Evolutionary conservation across 2,113 vertebrate genomes (phyloP).

Genomic region (Apus apus): DNA sequence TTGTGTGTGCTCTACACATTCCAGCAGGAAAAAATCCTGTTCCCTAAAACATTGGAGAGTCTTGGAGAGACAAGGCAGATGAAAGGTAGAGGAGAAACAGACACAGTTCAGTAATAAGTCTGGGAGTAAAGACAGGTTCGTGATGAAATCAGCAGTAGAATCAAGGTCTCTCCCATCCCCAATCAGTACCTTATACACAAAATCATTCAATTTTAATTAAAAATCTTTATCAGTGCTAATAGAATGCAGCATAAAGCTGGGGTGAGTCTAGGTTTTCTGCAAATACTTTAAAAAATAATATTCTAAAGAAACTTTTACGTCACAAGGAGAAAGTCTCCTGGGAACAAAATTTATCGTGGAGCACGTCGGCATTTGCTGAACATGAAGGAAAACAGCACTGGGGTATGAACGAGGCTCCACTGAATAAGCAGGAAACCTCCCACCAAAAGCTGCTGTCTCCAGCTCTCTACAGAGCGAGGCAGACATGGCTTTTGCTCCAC

Average conservation of each 20-base stretch:
- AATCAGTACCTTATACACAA: neutral
- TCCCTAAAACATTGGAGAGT: neutral
- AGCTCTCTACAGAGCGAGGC: neutral
- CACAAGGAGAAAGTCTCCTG: neutral
- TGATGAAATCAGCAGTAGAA: neutral
- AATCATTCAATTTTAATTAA: constrained; percentile 10
- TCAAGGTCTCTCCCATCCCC: neutral
- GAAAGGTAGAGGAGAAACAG: neutral
- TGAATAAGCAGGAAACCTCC: neutral
- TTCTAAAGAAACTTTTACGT: neutral
- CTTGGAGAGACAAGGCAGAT: neutral
- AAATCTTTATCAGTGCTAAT: neutral
- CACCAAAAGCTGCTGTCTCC: neutral
- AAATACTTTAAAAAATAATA: neutral
- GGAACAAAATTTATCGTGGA: neutral
- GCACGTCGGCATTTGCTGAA: neutral
- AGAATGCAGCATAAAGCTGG: neutral
- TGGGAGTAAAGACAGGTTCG: neutral
- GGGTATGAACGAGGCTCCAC: neutral
- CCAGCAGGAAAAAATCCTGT: neutral
- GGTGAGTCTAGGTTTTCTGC: neutral
- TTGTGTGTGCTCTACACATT: neutral
- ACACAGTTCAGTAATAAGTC: neutral
- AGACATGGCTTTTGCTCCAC: neutral
- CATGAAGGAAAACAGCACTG: neutral